Base-by-base conservation (phyloP, 2,888 invertebrate genomes). In the Temnothorax rugatulus region DNA sequence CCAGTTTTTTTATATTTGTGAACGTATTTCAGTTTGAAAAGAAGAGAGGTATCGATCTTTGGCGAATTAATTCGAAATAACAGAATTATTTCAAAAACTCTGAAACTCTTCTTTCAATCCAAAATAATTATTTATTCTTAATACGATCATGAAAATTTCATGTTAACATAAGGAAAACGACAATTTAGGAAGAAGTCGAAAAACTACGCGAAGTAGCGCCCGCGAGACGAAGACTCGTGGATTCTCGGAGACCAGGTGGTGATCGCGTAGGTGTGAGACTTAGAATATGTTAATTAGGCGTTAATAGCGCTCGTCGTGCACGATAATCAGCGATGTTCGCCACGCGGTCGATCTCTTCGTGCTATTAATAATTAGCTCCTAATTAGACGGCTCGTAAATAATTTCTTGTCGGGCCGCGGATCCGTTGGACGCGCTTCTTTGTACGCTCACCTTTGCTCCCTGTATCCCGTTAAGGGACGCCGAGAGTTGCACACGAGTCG, bases 321-420 rank as follows among this genome's bases (percentile, higher is more conserved):
- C 47, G 81, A 82, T 87, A 81, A 86, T 89, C 84, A 82, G 47
- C 71, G 81, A 68, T 38, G 69, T 61, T 61, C 81, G 52, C 50
- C 29, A 73, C 52, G 61, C 52, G 61, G 63, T 29, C 68, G 57
- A 79, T 84, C 52, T 64, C 44, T 52, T 54, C 81, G 85, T 66
- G 68, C 77, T 77, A 81, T 89, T 86, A 88, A 87, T 86, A 90
- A 89, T 90, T 88, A 86, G 73, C 82, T 59, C 54, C 83, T 89
- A 84, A 89, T 89, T 90, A 85, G 83, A 64, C 66, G 84, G 69
- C 82, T 88, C 77, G 84, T 83, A 85, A 88, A 89, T 88, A 87
- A 86, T 83, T 86, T 87, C 84, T 87, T 74, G 81, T 83, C 75
- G 83, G n/a, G 54, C 57, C 82, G 68, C 61, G 69, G 38, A 44